phyloP scores from a whole-genome alignment of 2,797 vertebrate species.

The Typhlichthys subterraneus region DNA sequence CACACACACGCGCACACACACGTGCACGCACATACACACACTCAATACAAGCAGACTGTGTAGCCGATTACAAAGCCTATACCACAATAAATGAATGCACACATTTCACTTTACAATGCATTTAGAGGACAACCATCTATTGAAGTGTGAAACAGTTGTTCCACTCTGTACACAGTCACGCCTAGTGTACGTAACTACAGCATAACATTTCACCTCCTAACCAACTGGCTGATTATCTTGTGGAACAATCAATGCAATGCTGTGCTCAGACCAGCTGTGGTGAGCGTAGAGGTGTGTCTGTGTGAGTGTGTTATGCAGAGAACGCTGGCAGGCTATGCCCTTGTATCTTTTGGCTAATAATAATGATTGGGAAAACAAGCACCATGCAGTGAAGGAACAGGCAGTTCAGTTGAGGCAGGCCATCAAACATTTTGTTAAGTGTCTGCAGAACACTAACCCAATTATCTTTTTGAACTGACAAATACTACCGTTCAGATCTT shows the following conservation, averaged over 20 bases:
- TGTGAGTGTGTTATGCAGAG: background rate
- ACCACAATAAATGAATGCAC: constrained; percentile 1
- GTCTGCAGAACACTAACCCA: too few species aligned
- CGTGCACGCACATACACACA: constrained; percentile 4
- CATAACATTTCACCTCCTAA: constrained; percentile 21
- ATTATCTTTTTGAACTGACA: too few species aligned
- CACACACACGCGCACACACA: constrained; percentile 9
- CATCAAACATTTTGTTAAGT: too few species aligned
- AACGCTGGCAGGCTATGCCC: constrained; percentile 39
- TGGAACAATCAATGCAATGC: constrained; percentile 60
- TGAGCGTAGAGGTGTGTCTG: constrained; percentile 16
- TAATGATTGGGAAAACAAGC: too few species aligned
- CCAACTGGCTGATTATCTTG: constrained; percentile 16
- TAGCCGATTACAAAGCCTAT: constrained; percentile 10
- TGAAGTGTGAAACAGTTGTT: background rate
- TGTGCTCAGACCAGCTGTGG: constrained; percentile 19
- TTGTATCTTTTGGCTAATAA: background rate
- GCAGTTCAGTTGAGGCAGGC: too few species aligned
- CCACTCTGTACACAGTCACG: constrained; percentile 10
- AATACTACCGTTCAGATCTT: background rate
- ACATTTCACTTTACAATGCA: background rate
- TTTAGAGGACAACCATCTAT: too few species aligned
- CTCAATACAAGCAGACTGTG: background rate
- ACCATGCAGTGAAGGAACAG: too few species aligned
- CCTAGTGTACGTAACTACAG: background rate